Percentiles rank a stretch among this genome's conserved stretches.
phyloP scores from a whole-genome alignment of 2,888 invertebrate genomes.

The Monopis laevigella region DNA sequence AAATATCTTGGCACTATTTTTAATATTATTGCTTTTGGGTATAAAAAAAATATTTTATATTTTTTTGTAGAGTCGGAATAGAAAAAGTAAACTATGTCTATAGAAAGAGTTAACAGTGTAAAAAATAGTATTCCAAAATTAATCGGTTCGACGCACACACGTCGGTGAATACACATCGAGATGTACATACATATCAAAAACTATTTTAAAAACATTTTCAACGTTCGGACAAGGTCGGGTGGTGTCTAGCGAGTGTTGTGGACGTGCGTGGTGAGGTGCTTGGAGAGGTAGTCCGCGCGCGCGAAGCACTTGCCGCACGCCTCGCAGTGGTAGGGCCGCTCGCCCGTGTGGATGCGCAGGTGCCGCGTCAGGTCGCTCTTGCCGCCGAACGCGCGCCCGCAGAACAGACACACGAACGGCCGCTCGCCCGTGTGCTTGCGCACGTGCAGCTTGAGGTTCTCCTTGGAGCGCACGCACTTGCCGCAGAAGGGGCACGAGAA shows the following conservation, averaged over 20 bases:
- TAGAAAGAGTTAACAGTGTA: constrained; percentile 6
- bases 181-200: too few species aligned
- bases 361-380: constrained; percentile 89
- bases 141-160: constrained; percentile 4
- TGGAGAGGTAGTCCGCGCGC: constrained; percentile 88
- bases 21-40: too few species aligned
- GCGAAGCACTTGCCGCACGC: constrained; percentile 94
- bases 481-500: constrained; percentile 92
- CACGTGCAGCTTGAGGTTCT: constrained; percentile 87
- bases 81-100: too few species aligned
- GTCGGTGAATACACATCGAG: neutral
- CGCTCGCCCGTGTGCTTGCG: constrained; percentile 88
- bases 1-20: constrained; percentile 10
- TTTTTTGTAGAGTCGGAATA: too few species aligned
- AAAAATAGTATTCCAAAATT: constrained; percentile 8
- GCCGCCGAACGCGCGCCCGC: constrained; percentile 88
- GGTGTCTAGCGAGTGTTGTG: constrained; percentile 72
- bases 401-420: constrained; percentile 91
- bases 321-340: constrained; percentile 90
- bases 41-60: too few species aligned
- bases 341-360: constrained; percentile 88
- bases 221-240: too few species aligned
- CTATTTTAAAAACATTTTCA: too few species aligned
- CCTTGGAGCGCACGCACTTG: constrained; percentile 88
- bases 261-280: constrained; percentile 90